Evolutionary conservation across 2,113 vertebrate species (phyloP).

Genomic region (Phalacrocorax aristotelis): DNA sequence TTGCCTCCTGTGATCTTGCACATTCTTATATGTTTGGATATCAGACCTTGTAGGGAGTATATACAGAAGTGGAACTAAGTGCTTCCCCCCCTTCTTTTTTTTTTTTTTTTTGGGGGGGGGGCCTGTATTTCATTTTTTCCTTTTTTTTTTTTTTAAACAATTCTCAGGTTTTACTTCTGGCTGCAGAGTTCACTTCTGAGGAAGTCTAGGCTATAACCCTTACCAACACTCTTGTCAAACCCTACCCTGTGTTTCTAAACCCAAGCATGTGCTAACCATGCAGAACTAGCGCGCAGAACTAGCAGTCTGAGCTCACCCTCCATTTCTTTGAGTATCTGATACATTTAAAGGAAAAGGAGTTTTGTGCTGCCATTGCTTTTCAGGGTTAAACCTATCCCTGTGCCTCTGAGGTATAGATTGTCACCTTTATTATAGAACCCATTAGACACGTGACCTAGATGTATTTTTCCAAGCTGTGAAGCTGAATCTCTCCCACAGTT

Average conservation of each 20-base stretch:
- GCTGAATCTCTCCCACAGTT: conserved; percentile 76
- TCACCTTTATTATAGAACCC: conserved; percentile 22
- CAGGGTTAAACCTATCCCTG: background rate
- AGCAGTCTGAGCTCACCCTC: background rate
- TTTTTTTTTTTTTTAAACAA: too few relatives aligned
- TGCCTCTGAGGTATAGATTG: background rate
- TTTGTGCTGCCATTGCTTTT: background rate
- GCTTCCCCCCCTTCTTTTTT: background rate
- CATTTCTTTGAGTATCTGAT: background rate
- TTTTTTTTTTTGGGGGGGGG: background rate
- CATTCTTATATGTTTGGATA: background rate
- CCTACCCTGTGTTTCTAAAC: fast-evolving
- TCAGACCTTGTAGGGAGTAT: background rate
- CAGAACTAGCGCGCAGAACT: background rate
- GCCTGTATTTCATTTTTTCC: too few relatives aligned
- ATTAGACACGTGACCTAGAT: conserved; percentile 58
- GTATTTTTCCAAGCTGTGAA: conserved; percentile 69
- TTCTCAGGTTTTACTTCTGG: background rate
- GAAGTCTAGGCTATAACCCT: background rate
- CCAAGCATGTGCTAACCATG: fast-evolving
- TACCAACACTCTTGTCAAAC: background rate
- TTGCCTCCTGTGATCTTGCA: background rate
- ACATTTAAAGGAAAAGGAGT: background rate
- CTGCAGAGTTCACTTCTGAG: background rate
- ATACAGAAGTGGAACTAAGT: background rate